Evolutionary conservation across 2,888 invertebrate species (phyloP), one percentile per base, ranked within the genome.

Genomic region (Drosophila anomelani): DNA sequence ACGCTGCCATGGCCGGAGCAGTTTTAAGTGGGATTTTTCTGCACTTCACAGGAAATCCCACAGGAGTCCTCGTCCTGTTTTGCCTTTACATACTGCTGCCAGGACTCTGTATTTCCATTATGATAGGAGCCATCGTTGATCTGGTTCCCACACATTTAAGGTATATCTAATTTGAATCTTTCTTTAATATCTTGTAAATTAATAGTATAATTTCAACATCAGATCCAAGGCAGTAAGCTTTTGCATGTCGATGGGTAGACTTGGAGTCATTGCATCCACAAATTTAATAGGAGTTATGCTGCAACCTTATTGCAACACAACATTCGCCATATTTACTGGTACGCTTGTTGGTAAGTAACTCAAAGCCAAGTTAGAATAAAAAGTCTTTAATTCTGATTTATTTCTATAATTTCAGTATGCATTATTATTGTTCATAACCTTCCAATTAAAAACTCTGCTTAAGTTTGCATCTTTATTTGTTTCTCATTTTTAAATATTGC

Each of bases 71-170:
- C 5, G 32, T 92, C 7, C 62, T 92, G 1, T 92, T 92, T 59
- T 91, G 91, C 47, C 74, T 91, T 0, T 90, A 89, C 51, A 91
- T 91, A n/a, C 73, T 91, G 1, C 46, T 91, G 54, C 91, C 91
- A 3, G 91, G 91, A 8, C 55, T 91, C 12, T 85, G 91, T 0
- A 90, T 91, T 32, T 91, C 91, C 1, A 88, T 90, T 20, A 89
- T 91, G 90, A 74, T 86, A 32, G 91, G 90, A 0, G 90, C 89
- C 6, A 72, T 91, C 53, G 91, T 91, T 20, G 91, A 91, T 47
- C 71, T 91, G 34, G 78, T 91, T 4, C 91, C 91, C n/a, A 91
- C 91, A 0, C 75, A 89, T 47, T 77, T 91, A 57, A 84, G 91
- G 91, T 91, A 67, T 4, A 5, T 15, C 4, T 15, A 26, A 15